A percentile compares a stretch with the other conserved stretches of the same genome.
Evolutionary conservation across 1,140 invertebrate genomes (phyloP).

Genomic region (Stenopsyche tienmushanensis): DNA sequence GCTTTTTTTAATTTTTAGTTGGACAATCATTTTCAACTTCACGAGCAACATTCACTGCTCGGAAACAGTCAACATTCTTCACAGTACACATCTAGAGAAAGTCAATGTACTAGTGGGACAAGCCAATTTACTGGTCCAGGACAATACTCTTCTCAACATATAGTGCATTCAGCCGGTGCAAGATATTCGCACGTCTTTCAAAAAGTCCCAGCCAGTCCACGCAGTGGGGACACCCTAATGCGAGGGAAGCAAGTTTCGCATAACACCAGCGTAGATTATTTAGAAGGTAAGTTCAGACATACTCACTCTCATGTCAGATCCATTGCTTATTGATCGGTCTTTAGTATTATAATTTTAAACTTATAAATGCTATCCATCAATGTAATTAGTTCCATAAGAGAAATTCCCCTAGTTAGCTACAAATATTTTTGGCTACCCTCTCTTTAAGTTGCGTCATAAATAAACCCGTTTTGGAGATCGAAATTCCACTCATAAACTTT

Average conservation of each 20-base stretch:
- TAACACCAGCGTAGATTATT: conserved; percentile 27
- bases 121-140: conserved; percentile 42
- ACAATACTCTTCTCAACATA: conserved; percentile 34
- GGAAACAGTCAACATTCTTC: conserved; percentile 46
- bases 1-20: conserved; percentile 42
- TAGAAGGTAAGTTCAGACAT: conserved; percentile 27
- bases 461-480: too few species aligned
- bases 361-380: too few species aligned
- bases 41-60: conserved; percentile 52
- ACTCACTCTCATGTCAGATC: too few species aligned
- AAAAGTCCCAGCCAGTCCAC: conserved; percentile 48
- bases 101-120: conserved; percentile 47
- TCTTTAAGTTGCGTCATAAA: too few species aligned
- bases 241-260: conserved; percentile 44
- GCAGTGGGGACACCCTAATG: conserved; percentile 48
- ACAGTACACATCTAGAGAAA: conserved; percentile 44
- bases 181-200: conserved; percentile 55
- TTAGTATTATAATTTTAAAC: too few species aligned
- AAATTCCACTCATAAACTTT: too few species aligned
- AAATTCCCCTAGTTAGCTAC: too few species aligned
- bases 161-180: conserved; percentile 33
- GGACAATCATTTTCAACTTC: conserved; percentile 54
- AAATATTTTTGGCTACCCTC: too few species aligned
- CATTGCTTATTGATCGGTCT: too few species aligned
- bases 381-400: too few species aligned